Percentiles rank a stretch among this genome's conserved stretches.
Conservation (phyloP, 2,113 vertebrate species). For the Syrrhaptes paradoxus region DNA sequence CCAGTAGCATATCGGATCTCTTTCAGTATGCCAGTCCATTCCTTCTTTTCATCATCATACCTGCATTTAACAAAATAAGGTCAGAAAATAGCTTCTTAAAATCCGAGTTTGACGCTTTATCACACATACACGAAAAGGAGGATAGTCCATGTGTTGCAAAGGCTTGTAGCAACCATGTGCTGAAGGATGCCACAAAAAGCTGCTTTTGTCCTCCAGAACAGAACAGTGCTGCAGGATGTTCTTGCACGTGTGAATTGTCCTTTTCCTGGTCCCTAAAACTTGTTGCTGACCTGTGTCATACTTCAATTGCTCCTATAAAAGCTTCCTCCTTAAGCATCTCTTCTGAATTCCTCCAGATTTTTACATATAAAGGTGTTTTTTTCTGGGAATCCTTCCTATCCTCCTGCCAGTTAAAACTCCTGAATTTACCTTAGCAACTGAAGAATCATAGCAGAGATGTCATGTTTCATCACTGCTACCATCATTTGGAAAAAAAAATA, state of each 20-base stretch:
- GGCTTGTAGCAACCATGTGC: not conserved
- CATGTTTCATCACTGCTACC: not conserved
- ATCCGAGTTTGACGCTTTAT: not conserved
- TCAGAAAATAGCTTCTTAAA: not conserved
- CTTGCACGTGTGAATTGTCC: rapidly evolving
- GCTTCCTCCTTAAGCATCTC: not conserved
- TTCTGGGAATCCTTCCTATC: not conserved
- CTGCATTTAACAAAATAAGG: constrained; percentile 66
- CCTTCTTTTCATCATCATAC: constrained; percentile 94
- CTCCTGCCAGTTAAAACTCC: not conserved
- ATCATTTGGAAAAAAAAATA: not conserved
- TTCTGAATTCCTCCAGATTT: not conserved
- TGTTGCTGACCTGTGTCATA: not conserved
- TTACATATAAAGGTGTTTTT: not conserved
- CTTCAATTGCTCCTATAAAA: not conserved
- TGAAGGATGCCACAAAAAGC: not conserved
- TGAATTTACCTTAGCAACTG: not conserved
- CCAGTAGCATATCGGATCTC: constrained; percentile 94
- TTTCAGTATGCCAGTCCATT: constrained; percentile 93
- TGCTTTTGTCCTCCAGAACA: not conserved
- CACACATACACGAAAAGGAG: not conserved
- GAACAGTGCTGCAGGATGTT: not conserved
- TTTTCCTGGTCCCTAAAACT: not conserved
- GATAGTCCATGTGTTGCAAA: not conserved
- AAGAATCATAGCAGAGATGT: not conserved